These are phyloP conservation scores for Beaufortia kweichowensis DNA, from an alignment of 2,113 vertebrate genomes.

Conservation along the genomic window DNA sequence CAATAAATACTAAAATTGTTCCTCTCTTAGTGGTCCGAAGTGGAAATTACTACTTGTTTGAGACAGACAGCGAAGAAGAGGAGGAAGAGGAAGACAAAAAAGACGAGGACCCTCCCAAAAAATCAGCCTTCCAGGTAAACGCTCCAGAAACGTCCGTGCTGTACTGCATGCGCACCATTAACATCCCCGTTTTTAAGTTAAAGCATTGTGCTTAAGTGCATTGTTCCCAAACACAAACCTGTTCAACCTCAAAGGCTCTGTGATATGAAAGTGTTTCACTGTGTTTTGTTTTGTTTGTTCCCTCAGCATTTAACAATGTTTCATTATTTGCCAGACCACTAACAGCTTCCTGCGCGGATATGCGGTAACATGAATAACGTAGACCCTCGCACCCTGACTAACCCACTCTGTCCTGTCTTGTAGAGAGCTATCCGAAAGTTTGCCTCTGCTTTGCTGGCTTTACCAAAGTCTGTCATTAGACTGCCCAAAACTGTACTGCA, in stretches of 20 bases:
- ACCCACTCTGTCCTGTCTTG: slow-evolving; percentile 85
- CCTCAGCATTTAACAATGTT: slow-evolving; percentile 51
- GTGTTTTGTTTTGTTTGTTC: slow-evolving; percentile 34
- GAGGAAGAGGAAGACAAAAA: slow-evolving; percentile 81
- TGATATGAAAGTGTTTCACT: slow-evolving; percentile 13
- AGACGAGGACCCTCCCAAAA: slow-evolving; percentile 80
- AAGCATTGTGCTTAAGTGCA: not conserved
- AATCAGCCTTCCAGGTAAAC: slow-evolving; percentile 89
- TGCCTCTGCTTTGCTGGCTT: slow-evolving; percentile 95
- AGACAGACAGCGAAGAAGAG: slow-evolving; percentile 95
- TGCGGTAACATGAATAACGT: slow-evolving; percentile 44
- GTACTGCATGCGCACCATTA: slow-evolving; percentile 3
- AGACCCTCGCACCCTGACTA: slow-evolving; percentile 75
- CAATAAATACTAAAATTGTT: not conserved
- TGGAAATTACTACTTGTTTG: slow-evolving; percentile 98
- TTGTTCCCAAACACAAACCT: slow-evolving; percentile 1
- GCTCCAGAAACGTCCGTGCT: not conserved
- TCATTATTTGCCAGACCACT: slow-evolving; percentile 50
- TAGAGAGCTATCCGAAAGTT: slow-evolving; percentile 99
- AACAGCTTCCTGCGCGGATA: slow-evolving; percentile 47
- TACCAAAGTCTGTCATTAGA: slow-evolving; percentile 98
- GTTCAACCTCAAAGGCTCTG: slow-evolving; percentile 13
- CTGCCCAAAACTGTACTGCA: slow-evolving; percentile 99
- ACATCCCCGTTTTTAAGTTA: not conserved
- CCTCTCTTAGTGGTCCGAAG: slow-evolving; percentile 89